Conservation (phyloP, 2,113 vertebrate species). For the Dasyornis broadbenti region DNA sequence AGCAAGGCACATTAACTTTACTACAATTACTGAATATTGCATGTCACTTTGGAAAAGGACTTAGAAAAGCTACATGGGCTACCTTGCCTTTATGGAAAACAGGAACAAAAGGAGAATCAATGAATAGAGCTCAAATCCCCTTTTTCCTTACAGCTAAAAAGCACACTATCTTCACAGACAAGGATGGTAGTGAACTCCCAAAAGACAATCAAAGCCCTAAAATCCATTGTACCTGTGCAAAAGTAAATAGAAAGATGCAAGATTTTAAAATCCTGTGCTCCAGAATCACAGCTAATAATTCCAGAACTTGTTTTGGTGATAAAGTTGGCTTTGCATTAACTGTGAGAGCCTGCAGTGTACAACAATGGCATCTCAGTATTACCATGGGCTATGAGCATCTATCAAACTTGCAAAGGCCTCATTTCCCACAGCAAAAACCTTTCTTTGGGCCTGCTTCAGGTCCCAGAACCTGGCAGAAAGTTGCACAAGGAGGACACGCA, state of each 20-base stretch:
- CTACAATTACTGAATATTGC: neutral
- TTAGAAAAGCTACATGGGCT: neutral
- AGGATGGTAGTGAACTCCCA: neutral
- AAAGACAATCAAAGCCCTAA: neutral
- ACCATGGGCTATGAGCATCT: neutral
- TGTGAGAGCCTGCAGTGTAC: neutral
- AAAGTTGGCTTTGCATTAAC: neutral
- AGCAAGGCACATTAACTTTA: neutral
- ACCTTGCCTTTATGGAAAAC: neutral
- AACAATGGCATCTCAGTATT: neutral
- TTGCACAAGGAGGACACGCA: neutral
- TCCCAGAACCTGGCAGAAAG: neutral
- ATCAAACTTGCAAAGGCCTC: neutral
- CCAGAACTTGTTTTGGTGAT: neutral
- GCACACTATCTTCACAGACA: neutral
- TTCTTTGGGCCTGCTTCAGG: neutral
- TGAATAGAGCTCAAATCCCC: neutral
- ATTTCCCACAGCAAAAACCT: neutral
- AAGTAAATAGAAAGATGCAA: neutral
- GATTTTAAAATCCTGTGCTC: neutral
- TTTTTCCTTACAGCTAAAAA: neutral
- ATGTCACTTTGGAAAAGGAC: neutral
- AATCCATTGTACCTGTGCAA: neutral
- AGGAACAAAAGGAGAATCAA: neutral
- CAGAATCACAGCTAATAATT: neutral